These are phyloP conservation scores for Listronotus bonariensis DNA, from an alignment of 1,140 invertebrate species.

Conservation along the genomic window DNA sequence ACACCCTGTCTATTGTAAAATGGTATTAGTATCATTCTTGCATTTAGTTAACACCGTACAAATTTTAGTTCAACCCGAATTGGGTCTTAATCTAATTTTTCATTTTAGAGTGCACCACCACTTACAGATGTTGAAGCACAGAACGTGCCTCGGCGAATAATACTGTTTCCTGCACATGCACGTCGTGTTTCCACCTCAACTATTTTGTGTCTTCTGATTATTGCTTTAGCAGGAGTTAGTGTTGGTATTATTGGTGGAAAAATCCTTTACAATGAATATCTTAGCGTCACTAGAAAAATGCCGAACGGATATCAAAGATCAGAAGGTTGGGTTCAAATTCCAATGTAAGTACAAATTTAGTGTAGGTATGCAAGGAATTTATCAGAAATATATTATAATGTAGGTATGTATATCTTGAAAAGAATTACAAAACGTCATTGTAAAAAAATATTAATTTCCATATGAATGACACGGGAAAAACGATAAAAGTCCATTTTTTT, in stretches of 20 bases:
- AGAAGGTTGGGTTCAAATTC: conserved; percentile 34
- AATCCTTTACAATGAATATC: conserved; percentile 77
- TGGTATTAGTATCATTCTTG: no score
- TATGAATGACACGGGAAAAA: no score
- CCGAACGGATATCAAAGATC: conserved; percentile 1
- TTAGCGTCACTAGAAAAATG: conserved; percentile 60
- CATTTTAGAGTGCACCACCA: conserved; percentile 25
- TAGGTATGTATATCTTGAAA: no score
- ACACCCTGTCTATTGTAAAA: no score
- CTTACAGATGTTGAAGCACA: conserved; percentile 51
- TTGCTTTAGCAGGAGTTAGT: conserved; percentile 72
- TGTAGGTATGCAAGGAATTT: no score
- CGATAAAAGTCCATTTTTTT: no score
- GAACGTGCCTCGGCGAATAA: conserved; percentile 43
- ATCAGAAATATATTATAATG: no score
- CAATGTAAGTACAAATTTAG: conserved; percentile 31
- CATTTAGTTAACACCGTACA: no score
- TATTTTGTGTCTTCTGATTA: conserved; percentile 72
- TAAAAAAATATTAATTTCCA: no score
- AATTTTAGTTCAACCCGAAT: no score
- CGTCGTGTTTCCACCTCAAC: conserved; percentile 65
- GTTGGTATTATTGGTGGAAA: conserved; percentile 77
- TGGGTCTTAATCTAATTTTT: background rate
- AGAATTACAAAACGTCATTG: no score
- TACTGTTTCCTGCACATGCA: conserved; percentile 59